Conservation (phyloP, 2,113 vertebrate species). For the Cichladusa arquata region DNA sequence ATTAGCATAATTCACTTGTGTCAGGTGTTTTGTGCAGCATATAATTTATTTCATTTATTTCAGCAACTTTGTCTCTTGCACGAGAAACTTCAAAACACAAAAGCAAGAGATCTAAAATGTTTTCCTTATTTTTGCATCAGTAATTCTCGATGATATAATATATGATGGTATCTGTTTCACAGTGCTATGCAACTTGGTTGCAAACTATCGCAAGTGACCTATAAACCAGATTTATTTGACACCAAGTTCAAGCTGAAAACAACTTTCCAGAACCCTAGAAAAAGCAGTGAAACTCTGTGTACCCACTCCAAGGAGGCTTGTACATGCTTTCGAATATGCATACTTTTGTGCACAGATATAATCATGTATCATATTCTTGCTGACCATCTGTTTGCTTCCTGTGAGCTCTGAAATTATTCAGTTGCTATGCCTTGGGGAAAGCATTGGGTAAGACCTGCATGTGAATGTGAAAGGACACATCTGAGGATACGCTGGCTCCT, state of each 20-base stretch:
- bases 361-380: conserved; percentile 40
- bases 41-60: conserved; percentile 54
- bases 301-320: background rate
- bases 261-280: conserved; percentile 58
- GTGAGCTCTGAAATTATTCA: conserved; percentile 40
- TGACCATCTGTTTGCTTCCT: conserved; percentile 63
- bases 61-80: conserved; percentile 41
- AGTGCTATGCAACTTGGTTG: conserved; percentile 45
- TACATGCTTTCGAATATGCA: conserved; percentile 33
- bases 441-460: conserved; percentile 18
- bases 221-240: conserved; percentile 72
- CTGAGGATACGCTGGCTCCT: background rate
- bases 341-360: conserved; percentile 39
- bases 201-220: conserved; percentile 59
- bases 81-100: conserved; percentile 39
- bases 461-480: background rate
- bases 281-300: conserved; percentile 54
- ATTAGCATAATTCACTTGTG: conserved; percentile 57
- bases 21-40: conserved; percentile 43
- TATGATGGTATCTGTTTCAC: conserved; percentile 52
- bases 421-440: conserved; percentile 30
- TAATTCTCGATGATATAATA: conserved; percentile 43
- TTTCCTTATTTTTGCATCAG: conserved; percentile 56
- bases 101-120: conserved; percentile 40
- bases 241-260: conserved; percentile 69